Percentiles rank a stretch among this genome's conserved stretches.
Conservation (phyloP, 2,797 vertebrate species). For the Lutjanus campechanus region DNA sequence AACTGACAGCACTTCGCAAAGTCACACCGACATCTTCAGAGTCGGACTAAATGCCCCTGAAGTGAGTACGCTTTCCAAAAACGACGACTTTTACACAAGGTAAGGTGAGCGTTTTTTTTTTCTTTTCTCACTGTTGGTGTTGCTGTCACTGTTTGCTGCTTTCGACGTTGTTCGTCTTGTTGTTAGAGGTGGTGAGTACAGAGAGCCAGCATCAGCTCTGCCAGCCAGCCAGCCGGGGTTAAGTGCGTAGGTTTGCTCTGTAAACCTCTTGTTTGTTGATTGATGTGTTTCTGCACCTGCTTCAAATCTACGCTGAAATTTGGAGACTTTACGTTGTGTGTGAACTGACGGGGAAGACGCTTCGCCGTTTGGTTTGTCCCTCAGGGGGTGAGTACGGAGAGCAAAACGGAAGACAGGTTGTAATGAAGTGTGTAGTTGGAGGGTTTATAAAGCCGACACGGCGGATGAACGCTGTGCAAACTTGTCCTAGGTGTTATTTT, state of each 20-base stretch:
- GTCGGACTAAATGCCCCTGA: constrained; percentile 60
- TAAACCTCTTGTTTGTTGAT: constrained; percentile 28
- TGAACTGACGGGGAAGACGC: constrained; percentile 42
- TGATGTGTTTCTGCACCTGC: constrained; percentile 63
- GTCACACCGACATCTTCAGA: constrained; percentile 70
- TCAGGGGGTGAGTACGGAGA: constrained; percentile 65
- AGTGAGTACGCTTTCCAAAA: constrained; percentile 12
- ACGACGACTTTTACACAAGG: constrained; percentile 51
- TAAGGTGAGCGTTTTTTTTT: constrained; percentile 63
- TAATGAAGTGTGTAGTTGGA: constrained; percentile 36
- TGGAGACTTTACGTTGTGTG: constrained; percentile 30
- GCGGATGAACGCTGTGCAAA: constrained; percentile 42
- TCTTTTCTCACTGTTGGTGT: not conserved
- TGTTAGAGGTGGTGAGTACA: constrained; percentile 44
- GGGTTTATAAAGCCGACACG: not conserved
- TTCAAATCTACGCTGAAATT: constrained; percentile 46
- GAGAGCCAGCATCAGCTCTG: constrained; percentile 38
- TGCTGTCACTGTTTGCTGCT: constrained; percentile 33
- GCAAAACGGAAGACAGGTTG: constrained; percentile 66
- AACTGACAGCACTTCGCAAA: constrained; percentile 80
- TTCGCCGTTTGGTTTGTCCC: constrained; percentile 63
- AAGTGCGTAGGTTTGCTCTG: constrained; percentile 75
- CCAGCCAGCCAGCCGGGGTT: constrained; percentile 8
- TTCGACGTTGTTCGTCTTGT: constrained; percentile 60
- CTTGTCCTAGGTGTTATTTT: constrained; percentile 44